Conservation (phyloP, 2,888 invertebrate genomes). For the Andrena dorsata region DNA sequence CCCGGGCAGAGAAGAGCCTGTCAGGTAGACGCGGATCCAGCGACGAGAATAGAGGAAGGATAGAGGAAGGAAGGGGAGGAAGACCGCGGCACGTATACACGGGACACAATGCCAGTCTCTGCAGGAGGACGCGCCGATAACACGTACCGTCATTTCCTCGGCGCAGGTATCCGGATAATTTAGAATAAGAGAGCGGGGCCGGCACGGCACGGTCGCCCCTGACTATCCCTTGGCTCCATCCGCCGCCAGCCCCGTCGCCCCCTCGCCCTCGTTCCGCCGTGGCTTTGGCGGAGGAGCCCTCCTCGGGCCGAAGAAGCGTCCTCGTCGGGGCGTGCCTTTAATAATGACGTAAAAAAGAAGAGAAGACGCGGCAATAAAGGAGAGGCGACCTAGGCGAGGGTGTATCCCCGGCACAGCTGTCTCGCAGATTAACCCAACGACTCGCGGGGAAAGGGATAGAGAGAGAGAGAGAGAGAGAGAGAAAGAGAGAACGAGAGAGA, state of each 20-base stretch:
- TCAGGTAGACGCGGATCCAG: slow-evolving; percentile 20
- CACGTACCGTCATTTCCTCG: slow-evolving; percentile 68
- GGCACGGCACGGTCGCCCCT: slow-evolving; percentile 41
- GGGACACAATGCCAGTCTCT: slow-evolving; percentile 57
- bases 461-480: slow-evolving; percentile 9
- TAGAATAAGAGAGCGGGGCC: slow-evolving; percentile 65
- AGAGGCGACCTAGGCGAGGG: slow-evolving; percentile 69
- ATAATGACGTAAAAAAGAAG: slow-evolving; percentile 73
- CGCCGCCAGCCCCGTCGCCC: slow-evolving; percentile 13
- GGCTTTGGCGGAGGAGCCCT: slow-evolving; percentile 10
- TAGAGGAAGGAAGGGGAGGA: slow-evolving; percentile 9
- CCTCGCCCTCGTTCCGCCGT: slow-evolving; percentile 3
- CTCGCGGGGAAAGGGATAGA: slow-evolving; percentile 51
- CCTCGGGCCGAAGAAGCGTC: slow-evolving; percentile 62
- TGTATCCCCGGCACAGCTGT: slow-evolving; percentile 71
- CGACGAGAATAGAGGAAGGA: background rate
- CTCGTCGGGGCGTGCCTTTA: slow-evolving; percentile 70
- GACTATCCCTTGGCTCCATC: slow-evolving; percentile 5
- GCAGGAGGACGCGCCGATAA: slow-evolving; percentile 64
- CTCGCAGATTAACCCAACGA: slow-evolving; percentile 72
- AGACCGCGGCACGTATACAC: slow-evolving; percentile 60
- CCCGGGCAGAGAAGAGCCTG: background rate
- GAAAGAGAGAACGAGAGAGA: slow-evolving; percentile 12
- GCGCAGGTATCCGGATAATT: slow-evolving; percentile 70
- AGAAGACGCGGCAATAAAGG: slow-evolving; percentile 72